Evolutionary conservation across 2,113 vertebrate species (phyloP), one percentile per base, ranked within the genome.

Genomic region (Apteryx mantelli): DNA sequence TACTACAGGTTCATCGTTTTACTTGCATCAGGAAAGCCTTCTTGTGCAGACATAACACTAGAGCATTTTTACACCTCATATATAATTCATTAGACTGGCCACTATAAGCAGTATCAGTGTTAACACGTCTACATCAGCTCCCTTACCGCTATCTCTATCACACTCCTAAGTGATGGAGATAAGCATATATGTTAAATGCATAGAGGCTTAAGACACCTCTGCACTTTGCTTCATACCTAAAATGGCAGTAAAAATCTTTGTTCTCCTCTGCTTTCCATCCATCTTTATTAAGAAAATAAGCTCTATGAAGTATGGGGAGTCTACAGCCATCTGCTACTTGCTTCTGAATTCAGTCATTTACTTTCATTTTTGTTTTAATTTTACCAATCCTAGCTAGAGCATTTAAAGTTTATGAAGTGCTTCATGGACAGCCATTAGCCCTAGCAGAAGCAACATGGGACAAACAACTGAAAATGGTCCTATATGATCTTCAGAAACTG

Each of bases 301-400:
- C 40, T 52, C 22, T 58, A 16, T 38, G 34, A 52, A 55, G 8
- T 17, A 46, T 6, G 7, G 36, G 28, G 70, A 48, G 28, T 60
- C 30, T 48, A 15, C n/a, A 66, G 60, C 17, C 48, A 63, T 7
- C n/a, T 53, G 34, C 38, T 9, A 42, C 17, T 28, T 46, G 28
- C 53, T 88, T 83, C 96, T 70, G 58, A 95, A 66, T 65, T 86
- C 83, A 81, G 34, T 13, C 40, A 66, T 40, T 42, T 53, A 53
- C 10, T 38, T 74, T 11, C 14, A 5, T 7, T 21, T 87, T 36
- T 77, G 24, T 50, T 96, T 68, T 58, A 86, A 84, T 44, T 75
- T 9, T 13, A 65, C 16, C 15, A 53, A 69, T n/a, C 24, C 17
- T 42, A 60, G 8, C 40, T 44, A 63, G 15, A 91, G 28, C 7